phyloP scores from a whole-genome alignment of 1,140 invertebrate species.

The Formica selysi region DNA sequence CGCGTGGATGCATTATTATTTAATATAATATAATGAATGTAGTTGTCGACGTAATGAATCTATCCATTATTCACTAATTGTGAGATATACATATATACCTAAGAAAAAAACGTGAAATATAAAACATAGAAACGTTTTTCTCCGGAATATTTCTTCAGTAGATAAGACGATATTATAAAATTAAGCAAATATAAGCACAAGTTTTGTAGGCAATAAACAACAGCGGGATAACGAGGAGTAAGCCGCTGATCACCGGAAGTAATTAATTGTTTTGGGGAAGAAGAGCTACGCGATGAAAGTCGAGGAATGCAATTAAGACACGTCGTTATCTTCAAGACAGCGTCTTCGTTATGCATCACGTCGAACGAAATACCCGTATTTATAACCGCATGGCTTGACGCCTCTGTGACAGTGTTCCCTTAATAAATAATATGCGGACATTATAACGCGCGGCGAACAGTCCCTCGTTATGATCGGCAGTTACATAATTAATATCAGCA shows the following conservation, averaged over 20 bases:
- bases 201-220: slow-evolving; percentile 27
- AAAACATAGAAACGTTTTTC: neutral
- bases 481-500: slow-evolving; percentile 52
- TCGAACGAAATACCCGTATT: slow-evolving; percentile 55
- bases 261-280: slow-evolving; percentile 72
- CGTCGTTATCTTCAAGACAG: slow-evolving; percentile 62
- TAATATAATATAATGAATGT: neutral
- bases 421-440: slow-evolving; percentile 52
- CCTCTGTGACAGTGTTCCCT: slow-evolving; percentile 13
- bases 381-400: slow-evolving; percentile 32
- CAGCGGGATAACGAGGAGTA: slow-evolving; percentile 49
- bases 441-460: slow-evolving; percentile 17
- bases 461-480: slow-evolving; percentile 37
- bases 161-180: slow-evolving; percentile 2
- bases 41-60: neutral
- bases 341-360: slow-evolving; percentile 60
- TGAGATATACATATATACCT: too few relatives aligned
- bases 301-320: slow-evolving; percentile 76
- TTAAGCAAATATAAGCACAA: slow-evolving; percentile 5
- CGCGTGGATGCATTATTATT: neutral
- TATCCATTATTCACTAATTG: neutral
- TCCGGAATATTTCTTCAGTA: neutral
- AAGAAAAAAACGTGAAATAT: neutral
- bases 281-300: slow-evolving; percentile 62
- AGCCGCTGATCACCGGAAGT: slow-evolving; percentile 64